Evolutionary conservation across 1,140 invertebrate species (phyloP), one percentile per base, ranked within the genome.

Genomic region (Drosophila equinoxialis): DNA sequence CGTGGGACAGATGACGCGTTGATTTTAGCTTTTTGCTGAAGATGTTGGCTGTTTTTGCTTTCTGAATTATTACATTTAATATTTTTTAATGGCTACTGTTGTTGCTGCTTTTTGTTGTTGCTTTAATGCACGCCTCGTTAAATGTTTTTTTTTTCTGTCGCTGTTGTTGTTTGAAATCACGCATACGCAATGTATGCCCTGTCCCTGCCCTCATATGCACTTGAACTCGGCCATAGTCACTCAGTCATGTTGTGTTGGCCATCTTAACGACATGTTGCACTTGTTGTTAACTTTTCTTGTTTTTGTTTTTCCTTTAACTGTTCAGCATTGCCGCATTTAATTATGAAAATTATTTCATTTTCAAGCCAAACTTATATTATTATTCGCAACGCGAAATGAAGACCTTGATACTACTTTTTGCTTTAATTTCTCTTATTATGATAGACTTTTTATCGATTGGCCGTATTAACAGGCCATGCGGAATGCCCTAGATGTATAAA

Each of bases 111-210:
- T 39, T 71, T 58, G 48, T 66, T 80, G 72, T 71, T 79, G 62
- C 41, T 72, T 87, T 80, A 74, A 86, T 86, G 83, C 83, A 87
- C 83, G 83, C 84, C 79, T 87, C 83, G 83, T 87, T 87, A 87
- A 87, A 89, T 87, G 82, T 73, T 86, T 83, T 83, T 68, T 67
- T 26, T 42, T 66, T 66, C 20, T 62, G 39, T 20, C 26, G 42
- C 26, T 64, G 20, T 48, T 72, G 54, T 41, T 39, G 71, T 77
- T 77, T 67, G 68, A 83, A 87, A 86, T 87, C 65, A 80, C 83
- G 86, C 83, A 87, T 87, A 87, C 83, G 83, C 83, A 87, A 87
- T 65, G 83, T 87, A 75, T 74, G 76, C 79, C 79, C 78, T 57
- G 70, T 57, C 66, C 62, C 74, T 62, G 69, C 64, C 70, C 79